Evolutionary conservation across 2,797 vertebrate genomes (phyloP), one percentile per base, ranked within the genome.

Genomic region (Capromys pilorides): DNA sequence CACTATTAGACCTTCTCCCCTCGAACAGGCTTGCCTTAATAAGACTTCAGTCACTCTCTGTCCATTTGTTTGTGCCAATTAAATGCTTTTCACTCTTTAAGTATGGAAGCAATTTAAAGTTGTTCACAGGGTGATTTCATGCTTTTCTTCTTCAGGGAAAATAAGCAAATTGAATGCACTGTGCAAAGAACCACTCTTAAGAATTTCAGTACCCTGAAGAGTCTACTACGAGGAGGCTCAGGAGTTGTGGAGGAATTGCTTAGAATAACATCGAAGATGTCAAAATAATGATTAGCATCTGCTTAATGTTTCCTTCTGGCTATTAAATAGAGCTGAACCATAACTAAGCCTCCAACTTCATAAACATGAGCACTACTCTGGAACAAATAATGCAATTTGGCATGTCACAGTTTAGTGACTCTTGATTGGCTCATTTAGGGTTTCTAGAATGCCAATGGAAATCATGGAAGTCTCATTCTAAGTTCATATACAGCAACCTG

Each of bases 251-350:
- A 61, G 24, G 93, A 24, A 61, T 26, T 24, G 59, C 94, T 94
- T 91, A 81, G 95, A 96, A 88, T 90, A 86, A 90, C 22, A 26
- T 88, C 51, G n/a, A 79, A 83, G n/a, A 82, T 88, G 13, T 80
- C 59, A 57, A 88, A 84, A 21, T 51, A 24, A 83, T 94, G 45
- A 80, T 87, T 59, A 90, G 49, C 51, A 83, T 71, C 19, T 91
- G 54, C 41, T 88, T 94, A 62, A 90, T 61, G 39, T 88, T 96
- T 85, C 28, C 89, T 81, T 95, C 28, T 81, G 51, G n/a, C 5
- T 96, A 90, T 88, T 86, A 86, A 88, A 73, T 78, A 67, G 94
- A 94, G 90, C 89, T 75, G 84, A 96, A 26, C 33, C 71, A 41
- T 66, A 88, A 39, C 16, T 6, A 84, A 85, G 75, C 33, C 67